A percentile compares a stretch with the other conserved stretches of the same genome.
phyloP scores from a whole-genome alignment of 2,113 vertebrate genomes.

The Pogona vitticeps region DNA sequence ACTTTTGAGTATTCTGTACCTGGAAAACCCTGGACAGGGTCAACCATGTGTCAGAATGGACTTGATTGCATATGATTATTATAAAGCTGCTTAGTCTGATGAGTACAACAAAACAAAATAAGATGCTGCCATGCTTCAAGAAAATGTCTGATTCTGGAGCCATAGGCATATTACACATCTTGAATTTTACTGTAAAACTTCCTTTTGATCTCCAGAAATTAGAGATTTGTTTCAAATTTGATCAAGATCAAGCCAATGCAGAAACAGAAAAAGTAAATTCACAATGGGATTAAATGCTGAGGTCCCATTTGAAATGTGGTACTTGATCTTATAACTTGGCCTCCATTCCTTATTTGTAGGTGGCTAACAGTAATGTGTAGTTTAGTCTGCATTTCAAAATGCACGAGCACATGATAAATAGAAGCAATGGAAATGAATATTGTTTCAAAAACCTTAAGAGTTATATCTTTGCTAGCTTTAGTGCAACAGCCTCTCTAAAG shows the following conservation, averaged over 20 bases:
- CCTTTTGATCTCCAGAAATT: conserved; percentile 3
- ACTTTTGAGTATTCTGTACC: too few species aligned
- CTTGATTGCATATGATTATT: too few species aligned
- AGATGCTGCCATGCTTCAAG: background rate
- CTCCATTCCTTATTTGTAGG: background rate
- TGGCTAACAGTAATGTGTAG: background rate
- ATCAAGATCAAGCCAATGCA: background rate
- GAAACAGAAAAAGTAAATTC: background rate
- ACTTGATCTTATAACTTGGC: background rate
- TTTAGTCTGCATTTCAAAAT: background rate
- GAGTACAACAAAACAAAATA: background rate
- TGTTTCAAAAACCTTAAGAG: background rate
- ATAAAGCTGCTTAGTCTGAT: too few species aligned
- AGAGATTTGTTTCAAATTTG: background rate
- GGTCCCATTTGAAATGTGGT: background rate
- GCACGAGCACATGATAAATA: background rate
- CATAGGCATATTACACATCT: background rate
- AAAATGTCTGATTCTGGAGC: background rate
- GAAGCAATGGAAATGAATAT: background rate
- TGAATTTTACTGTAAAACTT: background rate
- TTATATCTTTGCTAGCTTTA: background rate
- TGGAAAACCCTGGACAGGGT: too few species aligned
- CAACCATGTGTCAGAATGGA: too few species aligned
- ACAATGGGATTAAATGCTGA: background rate
- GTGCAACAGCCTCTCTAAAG: too few species aligned